Percentiles rank a stretch among this genome's conserved stretches.
These are phyloP conservation scores for Pemphigus obesinymphae DNA, from an alignment of 1,140 invertebrate species.

Conservation along the genomic window DNA sequence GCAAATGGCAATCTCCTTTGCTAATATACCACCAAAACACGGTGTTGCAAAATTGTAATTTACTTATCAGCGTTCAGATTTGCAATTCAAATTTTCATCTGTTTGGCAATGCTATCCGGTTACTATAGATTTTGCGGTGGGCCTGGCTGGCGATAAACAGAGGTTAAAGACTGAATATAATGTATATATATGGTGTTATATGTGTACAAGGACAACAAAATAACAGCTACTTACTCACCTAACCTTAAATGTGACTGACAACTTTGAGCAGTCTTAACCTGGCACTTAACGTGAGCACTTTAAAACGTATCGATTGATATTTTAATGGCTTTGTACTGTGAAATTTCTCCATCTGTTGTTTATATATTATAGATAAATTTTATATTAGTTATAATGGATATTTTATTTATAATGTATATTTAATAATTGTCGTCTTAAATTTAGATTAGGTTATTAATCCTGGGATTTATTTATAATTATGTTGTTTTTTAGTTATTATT, in stretches of 20 bases:
- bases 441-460: too few relatives aligned
- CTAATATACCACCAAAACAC: neutral
- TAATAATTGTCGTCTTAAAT: too few relatives aligned
- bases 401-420: too few relatives aligned
- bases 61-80: neutral
- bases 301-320: neutral
- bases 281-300: neutral
- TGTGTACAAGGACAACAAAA: neutral
- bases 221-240: neutral
- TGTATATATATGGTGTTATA: neutral
- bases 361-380: too few relatives aligned
- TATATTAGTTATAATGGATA: too few relatives aligned
- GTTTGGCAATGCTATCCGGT: neutral
- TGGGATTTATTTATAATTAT: too few relatives aligned
- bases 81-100: constrained; percentile 17
- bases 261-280: constrained; percentile 1
- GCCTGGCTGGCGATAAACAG: neutral
- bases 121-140: neutral
- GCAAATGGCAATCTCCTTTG: neutral
- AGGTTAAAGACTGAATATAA: neutral
- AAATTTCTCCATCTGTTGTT: neutral
- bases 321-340: neutral
- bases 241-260: neutral
- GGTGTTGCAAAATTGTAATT: neutral
- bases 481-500: too few relatives aligned